Percentiles rank a stretch among this genome's conserved stretches.
phyloP scores from a whole-genome alignment of 2,797 vertebrate species.

The Smutsia gigantea region DNA sequence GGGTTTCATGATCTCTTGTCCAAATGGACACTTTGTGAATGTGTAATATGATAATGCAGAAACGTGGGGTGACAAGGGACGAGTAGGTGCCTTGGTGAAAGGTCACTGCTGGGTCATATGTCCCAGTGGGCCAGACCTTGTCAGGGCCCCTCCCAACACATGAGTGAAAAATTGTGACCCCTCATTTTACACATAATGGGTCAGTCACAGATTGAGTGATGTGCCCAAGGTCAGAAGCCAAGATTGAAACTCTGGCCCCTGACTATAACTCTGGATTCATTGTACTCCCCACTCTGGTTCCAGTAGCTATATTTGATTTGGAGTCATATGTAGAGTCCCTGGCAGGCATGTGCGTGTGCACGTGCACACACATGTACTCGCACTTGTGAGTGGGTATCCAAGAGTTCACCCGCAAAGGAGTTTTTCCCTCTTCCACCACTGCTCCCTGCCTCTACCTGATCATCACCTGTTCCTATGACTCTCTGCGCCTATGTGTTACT shows the following conservation, averaged over 20 bases:
- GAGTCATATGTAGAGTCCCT: background rate
- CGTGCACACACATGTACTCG: background rate
- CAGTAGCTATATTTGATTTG: background rate
- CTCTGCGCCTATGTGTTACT: background rate
- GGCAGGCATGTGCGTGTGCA: background rate
- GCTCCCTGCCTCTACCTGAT: background rate
- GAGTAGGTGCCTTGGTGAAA: background rate
- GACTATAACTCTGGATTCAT: background rate
- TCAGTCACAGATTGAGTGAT: background rate
- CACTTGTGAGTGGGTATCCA: fast-evolving
- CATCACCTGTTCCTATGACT: background rate
- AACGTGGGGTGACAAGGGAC: background rate
- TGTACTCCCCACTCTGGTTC: background rate
- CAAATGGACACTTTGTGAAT: background rate
- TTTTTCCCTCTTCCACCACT: no score
- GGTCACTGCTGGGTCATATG: background rate
- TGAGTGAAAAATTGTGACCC: background rate
- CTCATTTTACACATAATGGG: background rate
- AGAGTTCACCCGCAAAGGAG: background rate
- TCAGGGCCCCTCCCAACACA: background rate
- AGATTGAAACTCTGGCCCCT: background rate
- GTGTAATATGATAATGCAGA: background rate
- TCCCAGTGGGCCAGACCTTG: background rate
- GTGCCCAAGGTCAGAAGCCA: background rate
- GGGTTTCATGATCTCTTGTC: background rate